Evolutionary conservation across 2,113 vertebrate species (phyloP).

Genomic region (Mus pahari): DNA sequence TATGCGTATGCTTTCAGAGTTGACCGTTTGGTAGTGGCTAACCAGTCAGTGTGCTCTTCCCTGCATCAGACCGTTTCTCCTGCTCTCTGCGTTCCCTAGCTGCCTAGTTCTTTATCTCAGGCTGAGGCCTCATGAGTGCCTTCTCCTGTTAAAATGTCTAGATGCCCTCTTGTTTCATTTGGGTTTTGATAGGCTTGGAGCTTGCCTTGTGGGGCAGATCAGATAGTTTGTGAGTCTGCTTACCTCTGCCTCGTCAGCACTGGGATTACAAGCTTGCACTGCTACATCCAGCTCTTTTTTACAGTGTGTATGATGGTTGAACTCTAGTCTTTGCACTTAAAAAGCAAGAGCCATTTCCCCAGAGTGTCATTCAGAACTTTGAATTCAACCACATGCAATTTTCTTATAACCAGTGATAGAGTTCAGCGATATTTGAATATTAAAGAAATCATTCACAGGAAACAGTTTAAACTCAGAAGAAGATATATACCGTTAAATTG

Average conservation of each 20-base stretch:
- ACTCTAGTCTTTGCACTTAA: background rate
- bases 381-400: background rate
- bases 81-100: background rate
- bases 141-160: background rate
- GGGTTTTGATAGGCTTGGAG: background rate
- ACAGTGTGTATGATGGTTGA: background rate
- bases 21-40: background rate
- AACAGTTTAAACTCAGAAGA: background rate
- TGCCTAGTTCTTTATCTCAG: background rate
- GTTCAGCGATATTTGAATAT: background rate
- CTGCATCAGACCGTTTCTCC: background rate
- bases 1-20: background rate
- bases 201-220: background rate
- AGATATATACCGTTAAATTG: background rate
- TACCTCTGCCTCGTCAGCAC: no score
- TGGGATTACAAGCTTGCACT: no score
- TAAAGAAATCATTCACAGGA: conserved; percentile 24
- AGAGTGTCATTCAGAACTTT: background rate
- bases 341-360: background rate
- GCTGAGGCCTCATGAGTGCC: background rate
- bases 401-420: background rate
- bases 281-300: background rate
- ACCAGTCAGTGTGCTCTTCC: no score
- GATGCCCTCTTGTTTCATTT: background rate
- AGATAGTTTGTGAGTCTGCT: background rate